Base-by-base conservation (phyloP, 2,113 vertebrate species). In the Phylloscopus trochilus region DNA sequence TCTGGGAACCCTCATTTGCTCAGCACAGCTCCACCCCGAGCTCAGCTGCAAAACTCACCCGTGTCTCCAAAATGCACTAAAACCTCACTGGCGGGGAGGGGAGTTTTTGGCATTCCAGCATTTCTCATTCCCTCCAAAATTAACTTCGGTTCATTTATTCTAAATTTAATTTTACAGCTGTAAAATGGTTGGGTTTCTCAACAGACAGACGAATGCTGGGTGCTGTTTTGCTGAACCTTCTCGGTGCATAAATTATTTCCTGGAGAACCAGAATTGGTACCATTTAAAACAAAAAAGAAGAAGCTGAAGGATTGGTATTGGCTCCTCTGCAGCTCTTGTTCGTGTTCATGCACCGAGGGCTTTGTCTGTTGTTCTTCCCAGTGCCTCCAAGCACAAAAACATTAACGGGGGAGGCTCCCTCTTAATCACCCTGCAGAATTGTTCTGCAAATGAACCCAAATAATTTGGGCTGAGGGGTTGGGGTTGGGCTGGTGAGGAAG, bases 331-430 rank as follows among this genome's bases (percentile, higher is more conserved):
- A 76, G 59, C 82, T 74, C 82, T 13, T 70, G 72, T 66, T 90
- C 41, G 84, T 14, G 33, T 66, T 77, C 75, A 10, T 35, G 78
- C 20, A 8, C 78, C 0, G 13, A 77, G 89, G 84, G 87, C 79
- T 92, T 66, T 68, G 67, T 67, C 63, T 89, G 49, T 37, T 55
- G 63, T 41, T 37, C 82, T 90, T 86, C 11, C 31, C 67, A 79
- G 49, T 30, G 55, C 70, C 95, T 95, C 58, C 51, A 43, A 88
- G 93, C 95, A 83, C 90, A 94, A 72, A 85, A 30, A 82, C 91
- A 77, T 80, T 47, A 86, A 64, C 12, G 0, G 6, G 64, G 7
- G 6, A 81, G 85, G 18, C 73, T 93, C 68, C 72, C 78, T 90
- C 95, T 72, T 72, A 88, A 78, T 81, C 92, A 92, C 85, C 75